These are phyloP conservation scores for Scomber scombrus DNA, from an alignment of 2,113 vertebrate species.

Conservation along the genomic window DNA sequence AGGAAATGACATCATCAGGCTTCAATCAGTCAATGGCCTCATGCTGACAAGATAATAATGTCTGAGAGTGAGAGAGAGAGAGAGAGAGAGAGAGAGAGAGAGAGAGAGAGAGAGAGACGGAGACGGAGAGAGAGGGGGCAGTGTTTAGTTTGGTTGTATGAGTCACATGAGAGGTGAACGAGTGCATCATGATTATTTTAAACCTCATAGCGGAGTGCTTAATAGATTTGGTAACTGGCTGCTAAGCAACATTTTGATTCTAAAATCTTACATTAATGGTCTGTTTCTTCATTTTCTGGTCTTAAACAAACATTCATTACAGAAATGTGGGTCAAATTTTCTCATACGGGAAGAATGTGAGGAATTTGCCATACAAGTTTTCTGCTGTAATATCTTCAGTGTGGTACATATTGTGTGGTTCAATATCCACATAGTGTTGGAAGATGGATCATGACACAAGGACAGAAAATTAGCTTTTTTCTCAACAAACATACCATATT, in stretches of 20 bases:
- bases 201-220: slow-evolving; percentile 13
- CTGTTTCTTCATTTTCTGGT: not conserved
- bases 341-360: slow-evolving; percentile 1
- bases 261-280: not conserved
- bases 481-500: slow-evolving; percentile 14
- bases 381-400: not conserved
- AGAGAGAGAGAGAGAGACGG: slow-evolving; percentile 1
- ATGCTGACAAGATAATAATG: slow-evolving; percentile 76
- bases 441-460: slow-evolving; percentile 8
- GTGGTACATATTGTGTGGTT: not conserved
- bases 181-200: slow-evolving; percentile 56
- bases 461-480: not conserved
- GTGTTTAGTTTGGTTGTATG: slow-evolving; percentile 34
- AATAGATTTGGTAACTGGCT: slow-evolving; percentile 18
- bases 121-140: not conserved
- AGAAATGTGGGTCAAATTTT: slow-evolving; percentile 8
- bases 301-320: slow-evolving; percentile 3
- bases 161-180: slow-evolving; percentile 52
- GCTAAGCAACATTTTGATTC: slow-evolving; percentile 13
- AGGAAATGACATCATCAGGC: slow-evolving; percentile 80
- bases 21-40: slow-evolving; percentile 75
- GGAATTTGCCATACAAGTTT: not conserved
- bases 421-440: not conserved
- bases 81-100: slow-evolving; percentile 24
- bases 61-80: slow-evolving; percentile 20